phyloP scores from a whole-genome alignment of 1,140 invertebrate genomes.

The Aphelenchoides besseyi region DNA sequence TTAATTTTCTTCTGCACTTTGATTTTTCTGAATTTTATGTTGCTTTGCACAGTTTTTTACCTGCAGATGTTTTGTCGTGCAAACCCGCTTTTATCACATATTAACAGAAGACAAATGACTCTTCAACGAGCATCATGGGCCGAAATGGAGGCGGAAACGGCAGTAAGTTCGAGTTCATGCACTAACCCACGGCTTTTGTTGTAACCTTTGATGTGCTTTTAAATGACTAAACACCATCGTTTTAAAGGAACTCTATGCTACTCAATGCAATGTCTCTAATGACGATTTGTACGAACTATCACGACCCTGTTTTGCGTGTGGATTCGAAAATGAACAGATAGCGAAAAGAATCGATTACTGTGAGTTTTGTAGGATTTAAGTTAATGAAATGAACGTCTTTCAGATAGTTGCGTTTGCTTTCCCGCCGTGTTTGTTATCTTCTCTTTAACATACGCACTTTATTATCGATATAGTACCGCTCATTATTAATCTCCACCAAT shows the following conservation, averaged over 20 bases:
- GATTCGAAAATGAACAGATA: conserved; percentile 28
- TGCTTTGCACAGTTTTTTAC: conserved; percentile 1
- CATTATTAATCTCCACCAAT: background rate
- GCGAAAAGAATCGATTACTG: conserved; percentile 30
- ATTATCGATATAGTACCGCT: conserved; percentile 14
- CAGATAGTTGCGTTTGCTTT: conserved; percentile 23
- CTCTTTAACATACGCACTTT: conserved; percentile 17
- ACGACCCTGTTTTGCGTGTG: conserved; percentile 23
- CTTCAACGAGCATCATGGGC: conserved; percentile 9
- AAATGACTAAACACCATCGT: background rate
- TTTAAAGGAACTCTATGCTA: conserved; percentile 7
- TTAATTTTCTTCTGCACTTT: background rate
- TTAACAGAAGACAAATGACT: background rate
- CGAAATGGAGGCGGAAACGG: conserved; percentile 26
- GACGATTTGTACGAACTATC: conserved; percentile 18
- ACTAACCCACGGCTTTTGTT: conserved; percentile 8
- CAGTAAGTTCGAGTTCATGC: conserved; percentile 16
- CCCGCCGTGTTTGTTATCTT: conserved; percentile 19
- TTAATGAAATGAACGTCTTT: background rate
- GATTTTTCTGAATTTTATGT: background rate
- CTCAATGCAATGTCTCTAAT: conserved; percentile 24
- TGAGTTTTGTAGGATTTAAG: conserved; percentile 20
- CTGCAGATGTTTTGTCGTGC: conserved; percentile 24
- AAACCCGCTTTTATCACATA: background rate
- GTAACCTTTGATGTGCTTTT: background rate